phyloP scores from a whole-genome alignment of 1,140 invertebrate species.

The Bombus balteatus region DNA sequence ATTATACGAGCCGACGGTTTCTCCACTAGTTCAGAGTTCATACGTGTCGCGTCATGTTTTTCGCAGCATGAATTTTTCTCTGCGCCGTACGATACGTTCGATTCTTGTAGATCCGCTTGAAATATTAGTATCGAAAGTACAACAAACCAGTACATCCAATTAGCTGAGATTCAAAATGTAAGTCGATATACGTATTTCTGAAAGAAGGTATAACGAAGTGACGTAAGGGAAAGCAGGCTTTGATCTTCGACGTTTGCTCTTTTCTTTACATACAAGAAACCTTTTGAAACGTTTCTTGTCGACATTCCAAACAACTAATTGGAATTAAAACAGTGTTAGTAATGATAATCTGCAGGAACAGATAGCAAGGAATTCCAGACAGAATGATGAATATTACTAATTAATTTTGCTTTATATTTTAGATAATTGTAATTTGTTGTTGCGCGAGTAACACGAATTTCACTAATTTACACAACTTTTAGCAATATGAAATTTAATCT shows the following conservation, averaged over 20 bases:
- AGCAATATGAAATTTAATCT: background rate
- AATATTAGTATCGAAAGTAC: background rate
- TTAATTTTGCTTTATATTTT: background rate
- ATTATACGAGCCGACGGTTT: constrained; percentile 73
- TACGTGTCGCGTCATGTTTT: background rate
- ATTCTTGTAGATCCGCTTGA: too few relatives aligned
- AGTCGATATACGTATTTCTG: background rate
- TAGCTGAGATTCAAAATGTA: background rate
- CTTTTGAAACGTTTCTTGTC: background rate
- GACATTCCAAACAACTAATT: constrained; percentile 4
- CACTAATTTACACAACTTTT: background rate
- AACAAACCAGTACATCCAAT: background rate
- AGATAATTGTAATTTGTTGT: background rate
- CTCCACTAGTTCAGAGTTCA: constrained; percentile 31
- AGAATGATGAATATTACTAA: background rate
- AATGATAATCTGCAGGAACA: background rate
- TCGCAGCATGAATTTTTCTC: constrained; percentile 1
- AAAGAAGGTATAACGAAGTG: background rate
- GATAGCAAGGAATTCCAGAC: background rate
- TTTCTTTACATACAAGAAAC: background rate
- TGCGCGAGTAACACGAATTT: background rate
- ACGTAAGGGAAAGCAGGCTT: background rate
- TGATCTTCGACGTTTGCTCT: background rate
- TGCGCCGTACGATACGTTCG: background rate
- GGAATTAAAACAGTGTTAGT: background rate